phyloP scores from a whole-genome alignment of 2,113 vertebrate species.

The Zapus hudsonius region DNA sequence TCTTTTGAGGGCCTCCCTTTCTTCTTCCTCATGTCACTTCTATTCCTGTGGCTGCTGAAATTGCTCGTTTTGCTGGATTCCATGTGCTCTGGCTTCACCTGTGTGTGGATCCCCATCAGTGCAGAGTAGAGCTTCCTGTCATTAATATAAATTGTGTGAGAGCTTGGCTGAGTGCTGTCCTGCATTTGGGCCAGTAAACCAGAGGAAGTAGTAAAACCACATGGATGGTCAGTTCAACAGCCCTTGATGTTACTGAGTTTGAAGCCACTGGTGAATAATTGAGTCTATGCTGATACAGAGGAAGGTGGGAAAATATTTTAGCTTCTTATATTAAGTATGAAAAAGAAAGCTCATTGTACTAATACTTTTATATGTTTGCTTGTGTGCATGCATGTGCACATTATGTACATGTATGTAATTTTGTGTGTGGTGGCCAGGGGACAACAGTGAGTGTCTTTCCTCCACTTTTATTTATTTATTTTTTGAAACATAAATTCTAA shows the following conservation, averaged over 20 bases:
- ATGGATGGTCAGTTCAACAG: not conserved
- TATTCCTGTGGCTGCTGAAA: not conserved
- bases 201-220: not conserved
- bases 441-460: no score
- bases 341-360: not conserved
- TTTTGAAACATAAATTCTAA: no score
- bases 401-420: no score
- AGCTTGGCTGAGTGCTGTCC: not conserved
- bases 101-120: not conserved
- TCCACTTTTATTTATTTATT: no score
- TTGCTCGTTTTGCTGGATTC: not conserved
- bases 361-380: not conserved
- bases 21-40: not conserved
- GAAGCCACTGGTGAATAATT: not conserved
- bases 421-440: no score
- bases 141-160: not conserved
- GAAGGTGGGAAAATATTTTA: not conserved
- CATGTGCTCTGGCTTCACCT: not conserved
- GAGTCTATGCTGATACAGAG: not conserved
- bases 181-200: not conserved
- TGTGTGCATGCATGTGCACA: no score
- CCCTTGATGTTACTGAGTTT: not conserved
- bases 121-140: not conserved
- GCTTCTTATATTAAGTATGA: not conserved
- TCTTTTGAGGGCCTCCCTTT: not conserved